Percentiles rank a stretch among this genome's conserved stretches.
phyloP scores from a whole-genome alignment of 2,888 invertebrate genomes.

The Tromatobia lineatoria region DNA sequence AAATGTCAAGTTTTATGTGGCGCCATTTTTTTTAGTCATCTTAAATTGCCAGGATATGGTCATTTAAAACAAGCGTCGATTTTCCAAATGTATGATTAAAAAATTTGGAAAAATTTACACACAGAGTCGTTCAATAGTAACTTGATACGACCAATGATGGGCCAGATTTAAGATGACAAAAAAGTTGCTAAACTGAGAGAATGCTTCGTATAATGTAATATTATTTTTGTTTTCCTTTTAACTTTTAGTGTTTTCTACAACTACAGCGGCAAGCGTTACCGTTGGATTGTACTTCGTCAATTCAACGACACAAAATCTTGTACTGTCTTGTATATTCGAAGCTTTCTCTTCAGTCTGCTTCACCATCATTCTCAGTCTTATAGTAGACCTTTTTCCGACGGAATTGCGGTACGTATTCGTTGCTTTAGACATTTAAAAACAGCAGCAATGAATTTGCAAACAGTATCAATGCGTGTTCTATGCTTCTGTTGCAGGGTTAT shows the following conservation, averaged over 20 bases:
- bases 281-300: conserved; percentile 91
- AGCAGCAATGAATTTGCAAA: background rate
- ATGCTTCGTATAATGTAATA: background rate
- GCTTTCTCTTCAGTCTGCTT: conserved; percentile 92
- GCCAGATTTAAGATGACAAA: too few relatives aligned
- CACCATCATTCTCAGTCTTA: conserved; percentile 92
- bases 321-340: conserved; percentile 92
- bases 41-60: too few relatives aligned
- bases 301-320: conserved; percentile 90
- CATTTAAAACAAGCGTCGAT: too few relatives aligned
- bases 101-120: too few relatives aligned
- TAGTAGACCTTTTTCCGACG: conserved; percentile 93
- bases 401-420: conserved; percentile 88
- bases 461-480: background rate
- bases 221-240: conserved; percentile 57
- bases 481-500: conserved; percentile 88
- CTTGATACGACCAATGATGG: too few relatives aligned
- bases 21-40: too few relatives aligned
- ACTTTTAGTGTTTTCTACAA: conserved; percentile 89
- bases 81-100: too few relatives aligned
- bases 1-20: too few relatives aligned
- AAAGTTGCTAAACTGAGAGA: too few relatives aligned
- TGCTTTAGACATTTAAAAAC: background rate
- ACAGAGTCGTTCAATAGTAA: too few relatives aligned
- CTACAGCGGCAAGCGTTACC: conserved; percentile 90